Percentiles rank a stretch among this genome's conserved stretches.
Conservation (phyloP, 37 sponge, comb jelly and placozoan genomes). For the Halisarca cf. caerulea region DNA sequence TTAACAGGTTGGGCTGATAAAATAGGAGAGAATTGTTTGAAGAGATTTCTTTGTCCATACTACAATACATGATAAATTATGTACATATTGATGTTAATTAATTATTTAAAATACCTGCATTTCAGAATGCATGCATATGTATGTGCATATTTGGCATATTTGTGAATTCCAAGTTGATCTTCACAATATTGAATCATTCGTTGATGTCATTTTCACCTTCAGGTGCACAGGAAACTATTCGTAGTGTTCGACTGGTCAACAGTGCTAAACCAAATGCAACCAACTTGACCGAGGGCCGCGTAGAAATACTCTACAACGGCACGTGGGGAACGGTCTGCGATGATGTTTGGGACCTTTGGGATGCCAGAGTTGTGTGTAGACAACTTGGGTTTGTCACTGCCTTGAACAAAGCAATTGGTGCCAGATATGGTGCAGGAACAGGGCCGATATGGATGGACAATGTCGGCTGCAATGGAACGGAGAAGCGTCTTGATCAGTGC, state of each 20-base stretch:
- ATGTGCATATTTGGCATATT: too few relatives aligned
- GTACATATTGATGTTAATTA: too few relatives aligned
- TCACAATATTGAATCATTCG: too few relatives aligned
- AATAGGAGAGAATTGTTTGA: too few relatives aligned
- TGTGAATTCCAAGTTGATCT: too few relatives aligned
- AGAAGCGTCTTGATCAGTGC: neutral
- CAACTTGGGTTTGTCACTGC: slow-evolving; percentile 34
- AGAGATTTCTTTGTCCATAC: too few relatives aligned
- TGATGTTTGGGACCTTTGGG: neutral
- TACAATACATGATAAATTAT: too few relatives aligned
- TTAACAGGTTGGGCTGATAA: too few relatives aligned
- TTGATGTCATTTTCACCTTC: too few relatives aligned
- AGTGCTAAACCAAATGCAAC: neutral
- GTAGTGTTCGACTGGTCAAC: neutral
- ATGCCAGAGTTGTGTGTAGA: slow-evolving; percentile 26
- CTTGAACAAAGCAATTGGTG: neutral
- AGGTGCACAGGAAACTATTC: too few relatives aligned
- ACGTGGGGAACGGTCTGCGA: slow-evolving; percentile 43
- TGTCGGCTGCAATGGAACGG: slow-evolving; percentile 17
- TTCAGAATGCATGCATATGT: too few relatives aligned
- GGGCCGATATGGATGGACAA: slow-evolving; percentile 28
- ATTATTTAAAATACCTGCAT: too few relatives aligned
- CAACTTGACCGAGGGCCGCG: slow-evolving; percentile 4
- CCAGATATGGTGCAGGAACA: slow-evolving; percentile 9
- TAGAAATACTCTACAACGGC: slow-evolving; percentile 6